Base-by-base conservation (phyloP, 2,888 invertebrate genomes). In the Magallana nippona region DNA sequence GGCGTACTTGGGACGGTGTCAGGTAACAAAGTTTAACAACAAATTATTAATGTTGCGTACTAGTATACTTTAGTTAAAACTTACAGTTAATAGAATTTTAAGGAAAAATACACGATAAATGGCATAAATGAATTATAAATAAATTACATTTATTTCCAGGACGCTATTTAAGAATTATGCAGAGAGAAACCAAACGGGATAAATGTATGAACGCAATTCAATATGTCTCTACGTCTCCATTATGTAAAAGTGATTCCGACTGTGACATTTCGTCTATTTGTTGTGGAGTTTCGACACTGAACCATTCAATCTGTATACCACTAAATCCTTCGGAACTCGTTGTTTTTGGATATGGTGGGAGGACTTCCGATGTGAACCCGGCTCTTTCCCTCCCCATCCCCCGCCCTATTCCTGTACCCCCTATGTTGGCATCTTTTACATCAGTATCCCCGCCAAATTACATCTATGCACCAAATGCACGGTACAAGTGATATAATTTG, bases 231-330 rank as follows among this genome's bases (percentile, higher is more conserved):
- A 10, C 27, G 5, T 71, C 71, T 11, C 11, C 71, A 71, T 15
- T 27, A 17, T 71, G 71, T 71, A 71, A 71, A 71, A 71, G 71
- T 32, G 15, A 71, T 13, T 71, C 15, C 0, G 71, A 71, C 71
- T 71, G 71, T 71, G 71, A 71, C 15, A 13, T 71, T 32, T 27
- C 71, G 15, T 71, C 71, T 71, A 32, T 71, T 10, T 71, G 71
- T 71, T 71, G 71, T 27, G 32, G 71, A 27, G 22, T 71, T 71
- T 13, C 5, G 13, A 13, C 71, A 71, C 32, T 32, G 27, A 15
- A 71, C 27, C 71, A 71, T 15, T 71, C 71, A 1, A 27, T 71
- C 15, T 71, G 71, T 71, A 32, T 71, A 15, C 71, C 71, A 27
- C 27, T 71, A 0, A 71, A 22, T 13, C 27, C 27, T 27, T 3